phyloP scores from a whole-genome alignment of 2,113 vertebrate genomes.

The Scomber colias region DNA sequence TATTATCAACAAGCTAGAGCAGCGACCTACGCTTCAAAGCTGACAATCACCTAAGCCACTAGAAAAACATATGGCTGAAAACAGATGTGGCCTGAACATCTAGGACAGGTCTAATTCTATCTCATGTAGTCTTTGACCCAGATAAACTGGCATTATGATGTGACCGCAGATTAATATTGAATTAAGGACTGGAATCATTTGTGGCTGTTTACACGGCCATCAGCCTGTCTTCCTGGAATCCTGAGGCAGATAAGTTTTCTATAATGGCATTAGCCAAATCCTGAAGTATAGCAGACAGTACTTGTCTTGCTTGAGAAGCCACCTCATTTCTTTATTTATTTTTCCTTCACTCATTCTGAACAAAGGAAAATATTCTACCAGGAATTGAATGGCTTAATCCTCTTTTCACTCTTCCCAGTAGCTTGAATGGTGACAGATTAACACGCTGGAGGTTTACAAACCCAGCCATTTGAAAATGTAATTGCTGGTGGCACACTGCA shows the following conservation, averaged over 20 bases:
- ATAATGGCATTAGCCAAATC: slow-evolving; percentile 81
- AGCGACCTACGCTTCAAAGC: slow-evolving; percentile 36
- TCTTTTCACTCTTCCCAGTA: slow-evolving; percentile 81
- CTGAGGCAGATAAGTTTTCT: slow-evolving; percentile 68
- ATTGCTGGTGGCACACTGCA: slow-evolving; percentile 79
- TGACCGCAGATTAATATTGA: slow-evolving; percentile 78
- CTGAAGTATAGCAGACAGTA: slow-evolving; percentile 75
- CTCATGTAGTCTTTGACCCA: slow-evolving; percentile 74
- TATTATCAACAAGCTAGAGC: slow-evolving; percentile 49
- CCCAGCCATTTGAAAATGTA: slow-evolving; percentile 86
- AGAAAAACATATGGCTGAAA: slow-evolving; percentile 70
- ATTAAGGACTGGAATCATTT: slow-evolving; percentile 69
- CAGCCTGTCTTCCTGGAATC: slow-evolving; percentile 68
- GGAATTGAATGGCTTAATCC: slow-evolving; percentile 86
- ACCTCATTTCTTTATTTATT: slow-evolving; percentile 80
- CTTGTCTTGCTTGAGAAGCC: slow-evolving; percentile 77
- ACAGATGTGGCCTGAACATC: slow-evolving; percentile 72
- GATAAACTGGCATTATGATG: slow-evolving; percentile 77
- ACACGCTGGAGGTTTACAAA: slow-evolving; percentile 82
- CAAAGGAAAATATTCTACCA: slow-evolving; percentile 86
- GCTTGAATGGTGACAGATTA: slow-evolving; percentile 85
- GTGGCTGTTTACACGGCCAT: slow-evolving; percentile 72
- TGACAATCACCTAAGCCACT: slow-evolving; percentile 59
- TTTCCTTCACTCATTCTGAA: slow-evolving; percentile 81
- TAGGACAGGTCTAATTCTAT: slow-evolving; percentile 77